Percentiles rank a stretch among this genome's conserved stretches.
Conservation (phyloP, 2,888 invertebrate species). For the Epistrophe eligans region DNA sequence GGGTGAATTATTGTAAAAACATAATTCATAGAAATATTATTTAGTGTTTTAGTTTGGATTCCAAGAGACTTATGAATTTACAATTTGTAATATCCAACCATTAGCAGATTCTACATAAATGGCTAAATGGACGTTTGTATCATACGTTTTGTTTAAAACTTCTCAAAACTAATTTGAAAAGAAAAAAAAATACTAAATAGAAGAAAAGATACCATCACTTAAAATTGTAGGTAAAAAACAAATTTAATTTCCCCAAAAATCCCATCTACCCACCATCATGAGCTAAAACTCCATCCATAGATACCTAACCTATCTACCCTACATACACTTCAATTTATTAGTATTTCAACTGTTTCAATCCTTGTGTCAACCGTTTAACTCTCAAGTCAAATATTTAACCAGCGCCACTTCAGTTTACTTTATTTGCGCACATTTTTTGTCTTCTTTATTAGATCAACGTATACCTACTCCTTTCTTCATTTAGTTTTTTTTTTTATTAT, state of each 20-base stretch:
- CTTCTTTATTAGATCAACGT: constrained; percentile 45
- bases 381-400: constrained; percentile 67
- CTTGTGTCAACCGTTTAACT: constrained; percentile 48
- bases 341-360: constrained; percentile 48
- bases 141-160: too few relatives aligned
- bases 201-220: background rate
- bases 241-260: background rate
- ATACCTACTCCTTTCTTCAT: constrained; percentile 17
- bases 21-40: too few relatives aligned
- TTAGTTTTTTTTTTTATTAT: constrained; percentile 15
- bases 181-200: too few relatives aligned
- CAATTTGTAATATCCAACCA: too few relatives aligned
- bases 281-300: background rate
- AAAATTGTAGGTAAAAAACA: background rate
- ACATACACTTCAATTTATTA: background rate
- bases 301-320: too few relatives aligned
- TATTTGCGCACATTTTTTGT: constrained; percentile 57
- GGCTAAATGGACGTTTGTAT: too few relatives aligned
- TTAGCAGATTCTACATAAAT: too few relatives aligned
- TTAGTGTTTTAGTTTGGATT: too few relatives aligned
- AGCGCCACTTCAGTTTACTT: constrained; percentile 53
- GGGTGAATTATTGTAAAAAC: too few relatives aligned
- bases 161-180: too few relatives aligned
- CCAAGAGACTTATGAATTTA: too few relatives aligned
- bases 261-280: background rate